Evolutionary conservation across 2,888 invertebrate species (phyloP).

Genomic region (Rhagium mordax): DNA sequence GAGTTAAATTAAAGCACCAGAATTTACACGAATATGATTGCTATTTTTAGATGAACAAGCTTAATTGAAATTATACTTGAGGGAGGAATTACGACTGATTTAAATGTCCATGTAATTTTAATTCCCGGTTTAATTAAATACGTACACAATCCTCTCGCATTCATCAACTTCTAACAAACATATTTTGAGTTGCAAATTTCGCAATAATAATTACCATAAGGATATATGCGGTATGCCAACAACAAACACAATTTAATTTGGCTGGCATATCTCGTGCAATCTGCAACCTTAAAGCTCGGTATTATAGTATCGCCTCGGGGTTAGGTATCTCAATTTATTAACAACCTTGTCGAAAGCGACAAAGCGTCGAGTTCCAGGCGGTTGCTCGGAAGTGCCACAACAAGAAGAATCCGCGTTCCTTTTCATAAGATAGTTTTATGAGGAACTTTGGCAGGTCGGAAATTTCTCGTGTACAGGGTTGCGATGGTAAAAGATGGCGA

Average conservation of each 20-base stretch:
- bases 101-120: neutral
- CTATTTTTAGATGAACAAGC: neutral
- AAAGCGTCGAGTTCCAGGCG: slow-evolving; percentile 3
- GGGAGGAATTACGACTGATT: neutral
- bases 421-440: neutral
- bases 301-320: slow-evolving; percentile 22
- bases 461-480: neutral
- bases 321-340: slow-evolving; percentile 32
- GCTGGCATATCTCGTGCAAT: slow-evolving; percentile 20
- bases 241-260: slow-evolving; percentile 27
- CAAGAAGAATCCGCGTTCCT: neutral
- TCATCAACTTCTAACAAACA: neutral
- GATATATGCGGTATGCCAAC: neutral
- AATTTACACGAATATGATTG: neutral
- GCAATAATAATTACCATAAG: slow-evolving; percentile 5
- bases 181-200: neutral
- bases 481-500: too few species aligned
- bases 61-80: neutral
- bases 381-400: neutral
- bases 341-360: slow-evolving; percentile 23
- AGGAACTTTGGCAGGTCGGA: neutral
- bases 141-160: neutral
- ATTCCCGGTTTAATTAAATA: neutral
- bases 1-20: too few species aligned
- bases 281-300: slow-evolving; percentile 15